Base-by-base conservation (phyloP, 2,888 invertebrate species). In the Drosophila melanosoma region DNA sequence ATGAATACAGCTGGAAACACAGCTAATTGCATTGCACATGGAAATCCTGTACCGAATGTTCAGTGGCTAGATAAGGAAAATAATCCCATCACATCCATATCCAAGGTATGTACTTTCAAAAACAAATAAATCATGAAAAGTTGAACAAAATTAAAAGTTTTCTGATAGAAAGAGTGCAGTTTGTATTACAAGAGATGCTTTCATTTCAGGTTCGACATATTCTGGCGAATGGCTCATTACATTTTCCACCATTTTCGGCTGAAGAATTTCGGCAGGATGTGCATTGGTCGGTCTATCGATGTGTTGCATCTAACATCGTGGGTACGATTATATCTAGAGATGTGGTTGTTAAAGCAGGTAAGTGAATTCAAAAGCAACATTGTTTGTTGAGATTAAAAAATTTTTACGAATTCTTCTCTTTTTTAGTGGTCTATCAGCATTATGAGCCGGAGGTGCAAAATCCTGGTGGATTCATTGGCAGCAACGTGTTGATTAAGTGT, bases 371-470 rank as follows among this genome's bases (percentile, higher is more conserved):
- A 23, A 23, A 42, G 2, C 20, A 45, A 8, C 3, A 29, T n/a
- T 32, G 3, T 29, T 29, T 49, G 0, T 0, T 5, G 26, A 11
- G 1, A 29, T 4, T 23, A 45, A 23, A 38, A 17, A 3, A 26
- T 1, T 8, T 15, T 1, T 7, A 26, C 1, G 12, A 32, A 64
- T n/a, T 29, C 2, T 12, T 15, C 11, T 35, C 36, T 10, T 20
- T 26, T 91, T 52, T 87, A 94, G 94, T 94, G 88, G 94, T 94
- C 74, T 93, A 94, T 91, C 94, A 94, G 76, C 94, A 94, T 67
- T 94, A 94, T 87, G 94, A 94, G 79, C 94, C 94, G 69, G 94
- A 94, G 93, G 94, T 94, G 61, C 94, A 94, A 91, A 94, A 94
- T 92, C 94, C 94, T 42, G 94, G 94, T 72, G 94, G 94, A 79